Conservation (phyloP, 2,113 vertebrate genomes). For the Elanoides forficatus region DNA sequence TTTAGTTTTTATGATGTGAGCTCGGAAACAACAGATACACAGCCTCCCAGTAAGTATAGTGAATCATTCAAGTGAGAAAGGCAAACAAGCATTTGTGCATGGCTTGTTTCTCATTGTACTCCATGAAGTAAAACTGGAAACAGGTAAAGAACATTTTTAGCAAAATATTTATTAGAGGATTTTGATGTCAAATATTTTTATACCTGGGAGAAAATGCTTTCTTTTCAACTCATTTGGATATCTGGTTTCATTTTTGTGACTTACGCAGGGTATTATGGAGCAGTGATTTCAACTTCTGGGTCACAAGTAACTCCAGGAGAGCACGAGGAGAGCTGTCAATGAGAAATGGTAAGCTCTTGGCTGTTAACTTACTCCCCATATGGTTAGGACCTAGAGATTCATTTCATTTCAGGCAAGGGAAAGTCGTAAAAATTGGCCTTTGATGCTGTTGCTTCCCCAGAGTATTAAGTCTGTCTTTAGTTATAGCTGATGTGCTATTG, state of each 20-base stretch:
- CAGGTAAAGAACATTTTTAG: constrained; percentile 23
- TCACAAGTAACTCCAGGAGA: background rate
- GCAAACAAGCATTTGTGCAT: constrained; percentile 30
- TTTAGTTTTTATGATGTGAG: constrained; percentile 49
- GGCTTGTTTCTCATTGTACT: constrained; percentile 40
- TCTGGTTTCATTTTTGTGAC: background rate
- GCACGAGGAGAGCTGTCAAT: background rate
- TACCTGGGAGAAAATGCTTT: background rate
- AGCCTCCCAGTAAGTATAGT: background rate
- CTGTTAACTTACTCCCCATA: background rate
- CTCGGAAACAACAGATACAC: constrained; percentile 27
- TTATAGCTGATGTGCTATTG: background rate
- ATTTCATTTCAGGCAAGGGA: background rate
- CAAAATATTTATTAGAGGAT: background rate
- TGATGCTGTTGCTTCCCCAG: background rate
- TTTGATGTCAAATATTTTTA: constrained; percentile 3
- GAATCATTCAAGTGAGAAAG: constrained; percentile 50
- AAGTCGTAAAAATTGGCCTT: background rate
- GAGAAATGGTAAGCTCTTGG: background rate
- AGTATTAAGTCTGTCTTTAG: background rate
- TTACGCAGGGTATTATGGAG: background rate
- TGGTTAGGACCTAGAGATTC: background rate
- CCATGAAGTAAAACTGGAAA: constrained; percentile 49
- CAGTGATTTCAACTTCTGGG: background rate
- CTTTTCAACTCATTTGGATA: background rate